Conservation (phyloP, 2,113 vertebrate species). For the Myrmophylax atrothorax region DNA sequence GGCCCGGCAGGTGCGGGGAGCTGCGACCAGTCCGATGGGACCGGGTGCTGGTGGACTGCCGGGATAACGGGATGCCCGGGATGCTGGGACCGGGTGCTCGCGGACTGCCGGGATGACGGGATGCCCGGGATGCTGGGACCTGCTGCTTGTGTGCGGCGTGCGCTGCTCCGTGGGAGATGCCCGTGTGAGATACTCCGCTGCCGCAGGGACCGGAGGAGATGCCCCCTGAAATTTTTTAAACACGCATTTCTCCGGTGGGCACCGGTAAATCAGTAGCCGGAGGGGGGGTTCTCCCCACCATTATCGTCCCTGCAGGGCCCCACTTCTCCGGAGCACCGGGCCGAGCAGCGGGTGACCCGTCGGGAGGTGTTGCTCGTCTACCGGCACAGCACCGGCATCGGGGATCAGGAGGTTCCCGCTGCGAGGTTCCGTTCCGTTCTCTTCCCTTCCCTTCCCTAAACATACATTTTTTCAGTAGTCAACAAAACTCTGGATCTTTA, state of each 20-base stretch:
- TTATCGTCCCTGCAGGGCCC: neutral
- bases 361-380: neutral
- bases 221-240: neutral
- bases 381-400: neutral
- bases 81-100: neutral
- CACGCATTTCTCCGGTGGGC: neutral
- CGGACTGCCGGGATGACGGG: neutral
- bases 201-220: neutral
- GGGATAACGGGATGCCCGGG: neutral
- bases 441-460: neutral
- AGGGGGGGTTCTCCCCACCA: neutral
- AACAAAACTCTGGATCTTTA: neutral
- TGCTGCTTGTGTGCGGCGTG: neutral
- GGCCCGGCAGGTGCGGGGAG: neutral
- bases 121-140: neutral
- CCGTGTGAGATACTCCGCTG: neutral
- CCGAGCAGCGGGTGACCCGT: neutral
- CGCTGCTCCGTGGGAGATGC: neutral
- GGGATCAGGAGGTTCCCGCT: neutral
- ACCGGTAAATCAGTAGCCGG: too few species aligned
- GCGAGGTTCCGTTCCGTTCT: neutral
- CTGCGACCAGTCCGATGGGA: neutral
- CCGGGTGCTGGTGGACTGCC: too few species aligned
- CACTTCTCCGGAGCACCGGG: neutral
- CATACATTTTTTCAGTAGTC: neutral